Base-by-base conservation (phyloP, 2,797 vertebrate species). In the Furcifer pardalis region DNA sequence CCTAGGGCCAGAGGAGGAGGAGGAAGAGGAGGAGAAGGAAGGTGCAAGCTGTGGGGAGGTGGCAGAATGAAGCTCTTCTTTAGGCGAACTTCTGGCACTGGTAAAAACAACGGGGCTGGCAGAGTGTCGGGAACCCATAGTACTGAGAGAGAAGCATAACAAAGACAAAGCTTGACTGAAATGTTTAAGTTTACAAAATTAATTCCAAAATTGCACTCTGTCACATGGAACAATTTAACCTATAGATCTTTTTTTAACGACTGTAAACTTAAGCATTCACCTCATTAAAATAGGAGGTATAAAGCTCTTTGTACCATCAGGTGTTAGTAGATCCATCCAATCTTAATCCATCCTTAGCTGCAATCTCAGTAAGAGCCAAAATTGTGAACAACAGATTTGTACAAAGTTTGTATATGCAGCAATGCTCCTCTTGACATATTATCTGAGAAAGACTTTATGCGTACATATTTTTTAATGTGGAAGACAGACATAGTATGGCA, bases 41-140 rank as follows among this genome's bases (percentile, higher is more conserved):
- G 96, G 96, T 15, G 94, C 92, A 0, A 96, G 95, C 87, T 97
- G 96, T 7, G 98, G 97, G 79, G 97, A 93, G 92, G 96, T 95
- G 92, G 97, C 93, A 84, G 96, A 93, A 44, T 96, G 94, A 49
- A 96, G 93, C 69, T 99, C 98, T 69, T 98, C 97, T 83, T 97
- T 97, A 5, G 97, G 96, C 32, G 97, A 97, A 89, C 97, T 98
- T 95, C 98, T 97, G 95, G 97, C 96, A 91, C 96, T 97, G 96
- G 94, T 96, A 94, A 97, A 97, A 91, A 97, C 96, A 83, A 97
- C 96, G 0, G 97, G 97, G 94, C 97, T 98, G 92, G 95, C 97
- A 44, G 98, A 98, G 91, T 97, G 97, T 90, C 97, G 96, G 83
- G 98, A 98, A 93, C 97, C 97, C 95, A 97, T 95, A 84, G 97